A percentile compares a stretch with the other conserved stretches of the same genome.
These are phyloP conservation scores for Euplexia lucipara DNA, from an alignment of 2,888 invertebrate genomes.

Conservation along the genomic window DNA sequence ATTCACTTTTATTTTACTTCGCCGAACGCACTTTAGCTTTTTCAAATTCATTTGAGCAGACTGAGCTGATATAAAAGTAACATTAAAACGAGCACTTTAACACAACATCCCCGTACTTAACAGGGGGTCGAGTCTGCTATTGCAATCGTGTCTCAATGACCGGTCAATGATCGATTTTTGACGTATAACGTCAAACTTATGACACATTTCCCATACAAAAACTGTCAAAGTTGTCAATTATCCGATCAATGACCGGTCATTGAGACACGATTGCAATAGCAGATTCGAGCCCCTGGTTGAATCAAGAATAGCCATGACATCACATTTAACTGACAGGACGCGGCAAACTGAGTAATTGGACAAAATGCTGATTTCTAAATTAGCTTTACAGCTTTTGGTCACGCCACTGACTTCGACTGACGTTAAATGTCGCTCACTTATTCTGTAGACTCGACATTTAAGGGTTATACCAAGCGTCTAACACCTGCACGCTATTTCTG, in stretches of 20 bases:
- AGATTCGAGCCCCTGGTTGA: no score
- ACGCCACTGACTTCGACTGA: conserved; percentile 58
- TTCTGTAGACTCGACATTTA: conserved; percentile 45
- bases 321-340: conserved; percentile 62
- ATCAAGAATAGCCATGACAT: conserved; percentile 60
- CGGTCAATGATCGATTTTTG: no score
- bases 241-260: no score
- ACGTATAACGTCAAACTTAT: no score
- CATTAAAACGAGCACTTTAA: conserved; percentile 22
- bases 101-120: conserved; percentile 25
- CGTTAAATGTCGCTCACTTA: conserved; percentile 55
- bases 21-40: conserved; percentile 17
- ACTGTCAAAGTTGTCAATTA: no score
- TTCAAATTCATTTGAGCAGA: conserved; percentile 36
- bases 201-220: no score
- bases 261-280: no score
- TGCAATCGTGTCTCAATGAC: no score
- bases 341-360: conserved; percentile 69
- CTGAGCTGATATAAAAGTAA: conserved; percentile 28
- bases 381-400: conserved; percentile 66
- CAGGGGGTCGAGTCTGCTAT: no score
- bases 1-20: conserved; percentile 36
- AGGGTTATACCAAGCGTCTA: conserved; percentile 29
- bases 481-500: conserved; percentile 39
- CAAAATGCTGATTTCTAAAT: conserved; percentile 65